These are phyloP conservation scores for Diorhabda carinulata DNA, from an alignment of 1,140 invertebrate genomes.

Conservation along the genomic window DNA sequence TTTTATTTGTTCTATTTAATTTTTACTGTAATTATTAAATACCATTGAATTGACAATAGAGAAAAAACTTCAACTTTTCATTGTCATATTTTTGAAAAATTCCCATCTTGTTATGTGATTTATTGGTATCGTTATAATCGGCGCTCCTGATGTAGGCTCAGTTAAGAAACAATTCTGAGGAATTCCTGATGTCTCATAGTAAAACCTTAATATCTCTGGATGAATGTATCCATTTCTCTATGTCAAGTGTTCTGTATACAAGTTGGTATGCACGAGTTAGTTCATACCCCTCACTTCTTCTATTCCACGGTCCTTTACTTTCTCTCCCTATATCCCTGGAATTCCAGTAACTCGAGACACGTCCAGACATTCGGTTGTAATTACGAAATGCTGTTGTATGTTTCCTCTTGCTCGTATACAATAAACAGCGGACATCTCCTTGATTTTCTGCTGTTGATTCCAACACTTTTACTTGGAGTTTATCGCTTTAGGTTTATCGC, in stretches of 20 bases:
- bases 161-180: slow-evolving; percentile 35
- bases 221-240: slow-evolving; percentile 43
- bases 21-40: too few species aligned
- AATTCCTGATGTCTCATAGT: slow-evolving; percentile 36
- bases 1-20: too few species aligned
- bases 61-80: neutral
- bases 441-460: neutral
- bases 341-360: slow-evolving; percentile 38
- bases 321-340: slow-evolving; percentile 19
- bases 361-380: slow-evolving; percentile 41
- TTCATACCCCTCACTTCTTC: slow-evolving; percentile 28
- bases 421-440: slow-evolving; percentile 30
- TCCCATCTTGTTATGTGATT: too few species aligned
- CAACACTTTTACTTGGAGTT: neutral
- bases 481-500: neutral
- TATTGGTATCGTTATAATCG: neutral
- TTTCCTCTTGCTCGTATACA: slow-evolving; percentile 33
- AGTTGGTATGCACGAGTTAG: slow-evolving; percentile 34
- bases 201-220: slow-evolving; percentile 40
- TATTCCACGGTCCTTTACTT: slow-evolving; percentile 5
- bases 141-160: slow-evolving; percentile 18
- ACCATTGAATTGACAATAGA: too few species aligned
- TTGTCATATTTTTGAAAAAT: too few species aligned
- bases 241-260: slow-evolving; percentile 32
- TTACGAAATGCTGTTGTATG: slow-evolving; percentile 35